Evolutionary conservation across 2,797 vertebrate genomes (phyloP), one percentile per base, ranked within the genome.

Genomic region (Novumbra hubbsi): DNA sequence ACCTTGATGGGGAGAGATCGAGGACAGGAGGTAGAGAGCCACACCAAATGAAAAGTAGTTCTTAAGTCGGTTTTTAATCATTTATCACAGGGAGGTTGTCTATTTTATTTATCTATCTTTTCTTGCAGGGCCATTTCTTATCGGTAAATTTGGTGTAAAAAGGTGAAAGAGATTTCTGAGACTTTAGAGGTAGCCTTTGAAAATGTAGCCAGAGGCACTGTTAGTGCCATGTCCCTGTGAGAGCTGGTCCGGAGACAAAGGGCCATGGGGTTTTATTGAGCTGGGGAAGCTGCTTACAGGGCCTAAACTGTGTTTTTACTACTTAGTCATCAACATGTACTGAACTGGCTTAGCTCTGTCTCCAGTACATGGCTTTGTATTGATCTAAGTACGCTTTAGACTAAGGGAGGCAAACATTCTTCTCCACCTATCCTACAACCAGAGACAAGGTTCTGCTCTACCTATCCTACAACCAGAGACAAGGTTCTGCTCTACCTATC

Each of bases 31-130:
- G 68, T 68, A 49, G 52, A 48, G 27, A 75, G 17, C 16, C 16
- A n/a, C n/a, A n/a, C n/a, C n/a, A n/a, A n/a, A n/a, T n/a, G n/a
- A n/a, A n/a, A n/a, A n/a, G n/a, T n/a, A n/a, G n/a, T n/a, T n/a
- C n/a, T n/a, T n/a, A n/a, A n/a, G n/a, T n/a, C n/a, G n/a, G n/a
- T n/a, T n/a, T n/a, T n/a, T 12, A 73, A 72, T 70, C 75, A 75
- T 50, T 75, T 84, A 82, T 78, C 73, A 71, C 48, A 65, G 67
- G 60, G 80, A 79, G 73, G 75, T 74, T 30, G 84, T 81, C 77
- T 94, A 91, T 83, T 89, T 91, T 88, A 85, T 84, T 91, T 94
- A 84, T 90, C 64, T n/a, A 30, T 2, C 6, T 19, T 82, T 57
- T 73, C 77, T 80, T 80, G 74, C 79, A 89, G 90, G 86, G 89